phyloP scores from a whole-genome alignment of 2,888 invertebrate species.

The Macaria liturata region DNA sequence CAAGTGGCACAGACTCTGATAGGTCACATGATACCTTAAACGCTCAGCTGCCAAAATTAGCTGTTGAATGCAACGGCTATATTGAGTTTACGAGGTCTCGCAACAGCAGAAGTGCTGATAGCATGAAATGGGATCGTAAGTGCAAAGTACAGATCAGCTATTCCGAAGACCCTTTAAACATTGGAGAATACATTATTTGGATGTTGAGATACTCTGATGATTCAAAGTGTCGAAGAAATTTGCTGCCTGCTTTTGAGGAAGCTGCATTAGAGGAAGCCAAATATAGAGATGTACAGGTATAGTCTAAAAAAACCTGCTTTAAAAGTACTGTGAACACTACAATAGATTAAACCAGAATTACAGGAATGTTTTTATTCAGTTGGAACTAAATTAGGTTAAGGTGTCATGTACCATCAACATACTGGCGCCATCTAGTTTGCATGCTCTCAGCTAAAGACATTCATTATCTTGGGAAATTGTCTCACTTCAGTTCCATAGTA shows the following conservation, averaged over 20 bases:
- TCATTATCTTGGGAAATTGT: too few relatives aligned
- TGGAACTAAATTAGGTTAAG: too few relatives aligned
- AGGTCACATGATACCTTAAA: conserved; percentile 66
- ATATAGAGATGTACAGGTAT: conserved; percentile 26
- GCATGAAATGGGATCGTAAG: conserved; percentile 84
- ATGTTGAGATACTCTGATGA: conserved; percentile 84
- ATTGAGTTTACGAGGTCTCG: conserved; percentile 70
- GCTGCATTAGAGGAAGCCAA: conserved; percentile 54
- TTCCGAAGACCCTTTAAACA: conserved; percentile 75
- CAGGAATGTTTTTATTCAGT: too few relatives aligned
- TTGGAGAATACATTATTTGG: conserved; percentile 84
- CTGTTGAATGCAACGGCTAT: conserved; percentile 75
- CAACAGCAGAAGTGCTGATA: conserved; percentile 61
- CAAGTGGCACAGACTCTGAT: conserved; percentile 66
- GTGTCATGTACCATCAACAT: too few relatives aligned
- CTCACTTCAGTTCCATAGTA: too few relatives aligned
- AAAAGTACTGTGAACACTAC: too few relatives aligned
- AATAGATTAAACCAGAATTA: too few relatives aligned
- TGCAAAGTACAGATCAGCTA: conserved; percentile 86
- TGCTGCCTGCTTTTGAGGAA: conserved; percentile 79
- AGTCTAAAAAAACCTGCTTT: too few relatives aligned
- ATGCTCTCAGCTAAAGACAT: too few relatives aligned
- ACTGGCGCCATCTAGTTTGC: too few relatives aligned
- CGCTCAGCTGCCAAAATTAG: conserved; percentile 68
- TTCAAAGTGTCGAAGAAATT: conserved; percentile 83